phyloP scores from a whole-genome alignment of 1,140 invertebrate species.

The Anastrepha ludens region DNA sequence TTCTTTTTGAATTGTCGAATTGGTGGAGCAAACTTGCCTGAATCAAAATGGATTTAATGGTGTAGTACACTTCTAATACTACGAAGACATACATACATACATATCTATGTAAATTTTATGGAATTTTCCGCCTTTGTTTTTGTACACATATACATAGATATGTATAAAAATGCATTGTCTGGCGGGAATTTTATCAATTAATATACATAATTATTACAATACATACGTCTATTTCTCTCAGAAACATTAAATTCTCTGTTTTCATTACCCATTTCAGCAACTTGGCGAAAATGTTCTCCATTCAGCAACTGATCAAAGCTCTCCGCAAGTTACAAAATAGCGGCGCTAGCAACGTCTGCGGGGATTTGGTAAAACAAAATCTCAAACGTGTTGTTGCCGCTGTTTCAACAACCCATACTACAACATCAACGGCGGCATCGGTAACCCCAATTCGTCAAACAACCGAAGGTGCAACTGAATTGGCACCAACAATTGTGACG shows the following conservation, averaged over 20 bases:
- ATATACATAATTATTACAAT: neutral
- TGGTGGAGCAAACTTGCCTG: too few relatives aligned
- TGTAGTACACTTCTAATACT: too few relatives aligned
- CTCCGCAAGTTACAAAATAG: conserved; percentile 57
- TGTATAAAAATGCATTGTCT: neutral
- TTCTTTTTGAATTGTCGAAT: too few relatives aligned
- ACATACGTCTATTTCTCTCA: neutral
- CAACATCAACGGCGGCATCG: neutral
- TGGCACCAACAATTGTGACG: conserved; percentile 15
- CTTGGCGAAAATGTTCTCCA: conserved; percentile 63
- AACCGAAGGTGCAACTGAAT: neutral
- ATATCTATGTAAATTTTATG: too few relatives aligned
- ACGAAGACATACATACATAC: too few relatives aligned
- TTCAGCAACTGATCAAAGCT: conserved; percentile 70
- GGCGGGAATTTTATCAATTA: neutral
- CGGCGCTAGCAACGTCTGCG: conserved; percentile 33
- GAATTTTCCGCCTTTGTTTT: neutral
- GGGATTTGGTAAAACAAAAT: conserved; percentile 54
- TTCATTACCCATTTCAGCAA: neutral
- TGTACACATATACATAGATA: neutral
- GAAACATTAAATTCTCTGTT: conserved; percentile 5
- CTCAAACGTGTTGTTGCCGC: conserved; percentile 32
- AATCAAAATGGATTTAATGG: too few relatives aligned
- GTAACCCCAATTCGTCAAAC: neutral
- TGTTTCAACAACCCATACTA: neutral